Percentiles rank a stretch among this genome's conserved stretches.
Conservation (phyloP, 2,888 invertebrate species). For the Cremastinae sp. region DNA sequence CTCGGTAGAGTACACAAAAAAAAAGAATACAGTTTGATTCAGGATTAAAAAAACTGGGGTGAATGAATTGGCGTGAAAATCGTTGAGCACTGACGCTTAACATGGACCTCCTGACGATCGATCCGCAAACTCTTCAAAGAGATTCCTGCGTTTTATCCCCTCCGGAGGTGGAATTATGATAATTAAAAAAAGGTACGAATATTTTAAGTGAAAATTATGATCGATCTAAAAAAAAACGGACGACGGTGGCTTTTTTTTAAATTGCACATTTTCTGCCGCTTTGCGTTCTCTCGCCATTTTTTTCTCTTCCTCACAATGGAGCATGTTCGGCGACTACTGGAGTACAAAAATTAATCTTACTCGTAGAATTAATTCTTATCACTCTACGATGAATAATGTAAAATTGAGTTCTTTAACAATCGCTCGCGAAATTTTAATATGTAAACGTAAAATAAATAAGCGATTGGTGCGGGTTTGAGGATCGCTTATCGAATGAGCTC, state of each 20-base stretch:
- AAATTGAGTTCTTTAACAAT: too few relatives aligned
- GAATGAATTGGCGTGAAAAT: constrained; percentile 39
- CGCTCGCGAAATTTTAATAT: too few relatives aligned
- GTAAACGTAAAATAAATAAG: constrained; percentile 77
- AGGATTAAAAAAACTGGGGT: constrained; percentile 59
- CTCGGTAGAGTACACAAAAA: constrained; percentile 72
- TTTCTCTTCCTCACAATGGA: background rate
- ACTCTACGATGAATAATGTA: background rate
- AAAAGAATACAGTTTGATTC: constrained; percentile 53
- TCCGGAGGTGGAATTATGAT: constrained; percentile 43
- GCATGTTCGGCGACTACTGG: constrained; percentile 2
- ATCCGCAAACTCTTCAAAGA: constrained; percentile 64
- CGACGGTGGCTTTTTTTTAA: constrained; percentile 50
- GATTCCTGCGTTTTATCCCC: constrained; percentile 39
- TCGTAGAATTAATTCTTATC: constrained; percentile 1
- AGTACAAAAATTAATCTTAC: constrained; percentile 7
- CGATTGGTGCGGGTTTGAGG: constrained; percentile 76
- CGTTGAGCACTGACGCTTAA: constrained; percentile 67
- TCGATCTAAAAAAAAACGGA: constrained; percentile 51
- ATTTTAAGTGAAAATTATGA: constrained; percentile 48
- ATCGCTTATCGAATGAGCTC: constrained; percentile 77
- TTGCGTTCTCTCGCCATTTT: constrained; percentile 23
- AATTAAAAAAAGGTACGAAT: constrained; percentile 30
- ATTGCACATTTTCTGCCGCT: constrained; percentile 36
- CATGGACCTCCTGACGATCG: constrained; percentile 67